Evolutionary conservation across 2,797 vertebrate species (phyloP), one percentile per base, ranked within the genome.

Genomic region (Pangasius djambal): DNA sequence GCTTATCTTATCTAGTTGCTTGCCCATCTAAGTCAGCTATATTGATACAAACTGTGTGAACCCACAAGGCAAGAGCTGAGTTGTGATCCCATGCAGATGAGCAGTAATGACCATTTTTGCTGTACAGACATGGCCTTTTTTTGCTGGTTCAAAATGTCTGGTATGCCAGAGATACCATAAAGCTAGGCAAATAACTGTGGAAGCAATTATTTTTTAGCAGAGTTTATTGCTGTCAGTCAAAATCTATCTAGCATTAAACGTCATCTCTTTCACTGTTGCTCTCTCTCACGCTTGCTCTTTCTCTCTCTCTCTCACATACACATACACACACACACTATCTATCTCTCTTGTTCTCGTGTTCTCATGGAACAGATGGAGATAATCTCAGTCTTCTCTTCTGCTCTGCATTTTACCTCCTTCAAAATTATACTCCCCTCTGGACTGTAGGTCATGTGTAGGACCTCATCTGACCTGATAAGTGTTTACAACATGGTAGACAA

Each of bases 281-380:
- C 44, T 55, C 40, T 44, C 44, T 44, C 44, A 44, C 44, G 0
- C 44, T 44, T 44, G 44, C 44, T 44, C 44, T 44, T 6, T 44
- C 78, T 81, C 86, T 55, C 65, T 6, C 20, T 44, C 31, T 2
- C 86, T 6, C 34, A 77, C n/a, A 48, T 22, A 79, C 88, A 69
- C 67, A 65, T 79, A 65, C 77, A 79, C 52, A 55, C 52, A 79
- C 28, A 55, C 13, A 31, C 0, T 8, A 15, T 18, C 52, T 4
- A 12, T 40, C 70, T 87, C 59, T 78, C 50, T 69, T 83, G 70
- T 55, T 61, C 37, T 28, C 50, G 16, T 57, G 50, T n/a, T n/a
- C n/a, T n/a, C 77, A 44, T 87, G 69, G 74, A 90, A 65, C 90
- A 90, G 85, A 89, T 91, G 88, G 89, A 87, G 90, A 89, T 92